Evolutionary conservation across 2,888 invertebrate genomes (phyloP).

Genomic region (Timema cristinae): DNA sequence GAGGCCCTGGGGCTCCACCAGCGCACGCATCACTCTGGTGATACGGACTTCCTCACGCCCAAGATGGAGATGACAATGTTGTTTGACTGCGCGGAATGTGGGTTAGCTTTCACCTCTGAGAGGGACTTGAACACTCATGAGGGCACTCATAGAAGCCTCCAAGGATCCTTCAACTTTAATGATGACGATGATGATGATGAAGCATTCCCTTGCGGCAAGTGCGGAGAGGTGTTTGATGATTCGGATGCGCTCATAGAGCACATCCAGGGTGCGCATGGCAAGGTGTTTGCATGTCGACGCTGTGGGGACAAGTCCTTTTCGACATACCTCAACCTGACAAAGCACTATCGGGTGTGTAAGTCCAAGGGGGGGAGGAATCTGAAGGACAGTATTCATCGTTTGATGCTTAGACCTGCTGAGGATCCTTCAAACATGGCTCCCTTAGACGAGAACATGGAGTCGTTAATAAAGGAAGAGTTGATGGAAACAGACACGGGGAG

Average conservation of each 20-base stretch:
- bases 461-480: no score
- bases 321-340: constrained; percentile 14
- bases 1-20: no score
- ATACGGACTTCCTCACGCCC: no score
- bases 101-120: background rate
- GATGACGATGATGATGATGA: background rate
- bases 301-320: constrained; percentile 14
- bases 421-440: no score
- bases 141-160: background rate
- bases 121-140: constrained; percentile 9
- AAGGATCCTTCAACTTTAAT: no score
- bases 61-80: no score
- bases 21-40: no score
- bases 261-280: constrained; percentile 4
- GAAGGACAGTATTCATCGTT: background rate
- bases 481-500: no score
- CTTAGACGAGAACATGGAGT: no score
- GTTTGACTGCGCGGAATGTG: no score
- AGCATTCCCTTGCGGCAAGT: background rate
- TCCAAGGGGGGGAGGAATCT: background rate
- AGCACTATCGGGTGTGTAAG: constrained; percentile 17
- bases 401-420: no score
- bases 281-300: constrained; percentile 10
- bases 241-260: background rate
- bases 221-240: background rate